Percentiles rank a stretch among this genome's conserved stretches.
phyloP scores from a whole-genome alignment of 1,140 invertebrate genomes.

The Whitmania pigra region DNA sequence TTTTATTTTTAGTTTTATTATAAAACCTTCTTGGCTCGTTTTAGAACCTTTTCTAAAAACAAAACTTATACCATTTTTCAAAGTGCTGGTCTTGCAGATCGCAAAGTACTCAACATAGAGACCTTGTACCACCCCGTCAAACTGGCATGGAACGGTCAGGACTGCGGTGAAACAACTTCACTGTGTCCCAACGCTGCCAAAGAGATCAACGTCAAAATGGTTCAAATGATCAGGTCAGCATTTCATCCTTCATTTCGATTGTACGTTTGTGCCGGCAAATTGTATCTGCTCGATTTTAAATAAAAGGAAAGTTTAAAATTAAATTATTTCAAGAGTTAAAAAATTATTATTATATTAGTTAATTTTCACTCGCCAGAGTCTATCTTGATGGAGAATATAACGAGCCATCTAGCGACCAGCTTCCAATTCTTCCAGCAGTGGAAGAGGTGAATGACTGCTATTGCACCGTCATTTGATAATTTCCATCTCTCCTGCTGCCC shows the following conservation, averaged over 20 bases:
- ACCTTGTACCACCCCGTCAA: slow-evolving; percentile 10
- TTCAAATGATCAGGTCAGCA: slow-evolving; percentile 14
- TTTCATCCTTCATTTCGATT: background rate
- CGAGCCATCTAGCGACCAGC: slow-evolving; percentile 21
- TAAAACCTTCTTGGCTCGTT: background rate
- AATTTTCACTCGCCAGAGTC: slow-evolving; percentile 12
- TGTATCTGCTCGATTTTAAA: no score
- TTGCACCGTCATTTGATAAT: slow-evolving; percentile 19
- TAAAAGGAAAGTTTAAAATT: no score
- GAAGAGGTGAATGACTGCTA: slow-evolving; percentile 25
- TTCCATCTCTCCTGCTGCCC: background rate
- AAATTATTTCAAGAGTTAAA: no score
- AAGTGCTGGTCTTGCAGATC: background rate
- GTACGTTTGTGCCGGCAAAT: no score
- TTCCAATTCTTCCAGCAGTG: slow-evolving; percentile 20
- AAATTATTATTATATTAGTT: no score
- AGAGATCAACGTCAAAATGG: background rate
- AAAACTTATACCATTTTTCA: background rate
- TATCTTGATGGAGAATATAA: slow-evolving; percentile 23
- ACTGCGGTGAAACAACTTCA: slow-evolving; percentile 12
- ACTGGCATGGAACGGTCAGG: slow-evolving; percentile 11
- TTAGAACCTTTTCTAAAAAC: background rate
- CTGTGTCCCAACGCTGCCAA: background rate
- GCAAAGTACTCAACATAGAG: slow-evolving; percentile 10
- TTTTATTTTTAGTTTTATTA: background rate